phyloP scores from a whole-genome alignment of 2,797 vertebrate species.

The Clarias laeviceps region DNA sequence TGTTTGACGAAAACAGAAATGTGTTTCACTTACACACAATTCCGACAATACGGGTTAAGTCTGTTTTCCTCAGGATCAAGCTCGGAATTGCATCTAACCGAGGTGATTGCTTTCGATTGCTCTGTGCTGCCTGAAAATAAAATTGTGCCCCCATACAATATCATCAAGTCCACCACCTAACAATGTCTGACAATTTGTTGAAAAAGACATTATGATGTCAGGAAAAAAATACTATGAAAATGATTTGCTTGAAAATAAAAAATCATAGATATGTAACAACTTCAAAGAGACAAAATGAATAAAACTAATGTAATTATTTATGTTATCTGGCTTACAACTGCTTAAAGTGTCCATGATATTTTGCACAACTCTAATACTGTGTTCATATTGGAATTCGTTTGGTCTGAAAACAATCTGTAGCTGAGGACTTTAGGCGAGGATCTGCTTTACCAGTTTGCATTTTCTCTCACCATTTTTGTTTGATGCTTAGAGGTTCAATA shows the following conservation, averaged over 20 bases:
- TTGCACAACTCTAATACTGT: not conserved
- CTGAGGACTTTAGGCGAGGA: not conserved
- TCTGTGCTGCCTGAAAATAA: not conserved
- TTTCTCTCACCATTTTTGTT: not conserved
- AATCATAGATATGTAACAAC: too few species aligned
- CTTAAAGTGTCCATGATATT: not conserved
- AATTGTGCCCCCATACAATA: not conserved
- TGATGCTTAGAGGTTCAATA: not conserved
- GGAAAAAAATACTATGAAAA: not conserved
- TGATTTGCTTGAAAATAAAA: not conserved
- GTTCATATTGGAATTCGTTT: not conserved
- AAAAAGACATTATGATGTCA: not conserved
- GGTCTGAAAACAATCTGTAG: not conserved
- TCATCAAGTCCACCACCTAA: not conserved
- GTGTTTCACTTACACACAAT: not conserved
- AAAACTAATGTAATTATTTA: not conserved
- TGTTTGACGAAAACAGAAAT: not conserved
- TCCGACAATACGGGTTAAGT: not conserved
- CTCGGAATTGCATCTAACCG: not conserved
- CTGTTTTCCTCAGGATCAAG: not conserved
- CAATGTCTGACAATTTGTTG: not conserved
- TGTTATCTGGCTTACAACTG: not conserved
- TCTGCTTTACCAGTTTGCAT: constrained; percentile 3
- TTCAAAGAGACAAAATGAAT: too few species aligned
- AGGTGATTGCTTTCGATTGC: not conserved